These are phyloP conservation scores for Ichneumoninae sp. DNA, from an alignment of 2,888 invertebrate species.

Conservation along the genomic window DNA sequence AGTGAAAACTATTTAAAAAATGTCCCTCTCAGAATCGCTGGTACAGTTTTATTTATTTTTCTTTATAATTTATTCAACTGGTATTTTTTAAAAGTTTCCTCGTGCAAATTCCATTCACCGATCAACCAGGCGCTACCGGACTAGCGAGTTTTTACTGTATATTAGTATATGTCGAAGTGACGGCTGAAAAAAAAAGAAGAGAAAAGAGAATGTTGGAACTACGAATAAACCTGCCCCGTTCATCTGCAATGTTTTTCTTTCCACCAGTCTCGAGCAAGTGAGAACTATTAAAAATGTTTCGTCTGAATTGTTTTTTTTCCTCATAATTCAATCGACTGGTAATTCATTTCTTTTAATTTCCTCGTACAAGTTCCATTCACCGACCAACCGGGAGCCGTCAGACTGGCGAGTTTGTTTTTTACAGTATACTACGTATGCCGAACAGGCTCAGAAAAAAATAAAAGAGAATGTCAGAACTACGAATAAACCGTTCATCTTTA, in stretches of 20 bases:
- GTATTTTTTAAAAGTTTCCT: too few species aligned
- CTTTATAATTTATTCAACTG: too few species aligned
- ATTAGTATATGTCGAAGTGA: too few species aligned
- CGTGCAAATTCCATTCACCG: too few species aligned
- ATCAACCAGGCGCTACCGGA: too few species aligned
- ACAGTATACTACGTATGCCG: too few species aligned
- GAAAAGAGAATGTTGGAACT: background rate
- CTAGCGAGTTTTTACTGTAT: too few species aligned
- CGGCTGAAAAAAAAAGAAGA: too few species aligned
- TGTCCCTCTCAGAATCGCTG: too few species aligned
- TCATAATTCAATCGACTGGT: background rate
- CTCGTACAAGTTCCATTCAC: background rate
- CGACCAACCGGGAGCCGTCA: background rate
- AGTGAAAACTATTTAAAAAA: too few species aligned
- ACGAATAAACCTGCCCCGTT: background rate
- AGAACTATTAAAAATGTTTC: background rate
- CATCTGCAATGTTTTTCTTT: background rate
- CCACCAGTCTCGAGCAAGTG: background rate
- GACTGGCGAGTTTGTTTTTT: background rate
- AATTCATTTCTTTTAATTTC: background rate
- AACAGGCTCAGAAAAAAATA: too few species aligned
- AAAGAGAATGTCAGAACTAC: background rate
- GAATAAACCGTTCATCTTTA: background rate
- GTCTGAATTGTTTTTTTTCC: background rate
- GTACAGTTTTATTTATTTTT: too few species aligned